Evolutionary conservation across 2,113 vertebrate species (phyloP).

Genomic region (Salvelinus sp.): DNA sequence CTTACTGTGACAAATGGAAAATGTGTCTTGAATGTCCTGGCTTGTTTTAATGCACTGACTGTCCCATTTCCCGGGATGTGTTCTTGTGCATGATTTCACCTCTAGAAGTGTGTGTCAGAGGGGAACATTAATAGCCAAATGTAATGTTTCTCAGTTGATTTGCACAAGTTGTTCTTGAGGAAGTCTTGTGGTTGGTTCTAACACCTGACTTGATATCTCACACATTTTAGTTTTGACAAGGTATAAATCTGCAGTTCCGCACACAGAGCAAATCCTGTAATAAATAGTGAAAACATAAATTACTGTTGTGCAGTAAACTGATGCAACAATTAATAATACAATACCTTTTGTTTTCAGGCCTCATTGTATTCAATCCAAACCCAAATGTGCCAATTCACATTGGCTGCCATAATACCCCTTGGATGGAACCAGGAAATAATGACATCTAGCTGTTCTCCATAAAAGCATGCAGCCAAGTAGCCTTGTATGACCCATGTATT

Average conservation of each 20-base stretch:
- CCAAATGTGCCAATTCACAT: neutral
- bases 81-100: neutral
- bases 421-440: neutral
- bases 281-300: too few relatives aligned
- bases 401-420: constrained; percentile 5
- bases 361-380: neutral
- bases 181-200: neutral
- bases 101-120: neutral
- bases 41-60: neutral
- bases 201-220: neutral
- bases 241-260: neutral
- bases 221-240: neutral
- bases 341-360: neutral
- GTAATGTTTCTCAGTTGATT: neutral
- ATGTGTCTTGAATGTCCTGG: constrained; percentile 5
- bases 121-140: neutral
- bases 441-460: neutral
- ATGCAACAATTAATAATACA: neutral
- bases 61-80: neutral
- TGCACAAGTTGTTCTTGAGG: neutral
- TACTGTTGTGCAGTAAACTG: neutral
- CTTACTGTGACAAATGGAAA: constrained; percentile 10
- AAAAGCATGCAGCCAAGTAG: neutral
- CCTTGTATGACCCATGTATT: neutral
- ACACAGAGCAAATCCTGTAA: neutral